phyloP scores from a whole-genome alignment of 2,888 invertebrate genomes.

The Mesodorylaimus sp. region DNA sequence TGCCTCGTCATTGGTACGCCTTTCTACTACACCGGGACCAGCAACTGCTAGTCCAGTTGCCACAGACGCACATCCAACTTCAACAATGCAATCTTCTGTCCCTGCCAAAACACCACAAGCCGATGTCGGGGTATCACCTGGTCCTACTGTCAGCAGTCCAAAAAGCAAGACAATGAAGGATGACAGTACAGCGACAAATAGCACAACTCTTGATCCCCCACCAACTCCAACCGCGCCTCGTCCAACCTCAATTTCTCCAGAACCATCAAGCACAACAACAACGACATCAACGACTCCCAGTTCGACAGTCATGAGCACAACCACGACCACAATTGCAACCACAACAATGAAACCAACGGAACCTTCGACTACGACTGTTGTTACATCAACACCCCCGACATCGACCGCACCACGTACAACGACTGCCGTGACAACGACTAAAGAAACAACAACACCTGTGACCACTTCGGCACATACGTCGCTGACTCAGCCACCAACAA shows the following conservation, averaged over 20 bases:
- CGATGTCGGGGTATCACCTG: too few relatives aligned
- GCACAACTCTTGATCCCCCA: too few relatives aligned
- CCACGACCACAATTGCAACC: neutral
- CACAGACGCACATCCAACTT: too few relatives aligned
- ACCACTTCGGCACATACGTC: constrained; percentile 12
- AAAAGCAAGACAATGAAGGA: too few relatives aligned
- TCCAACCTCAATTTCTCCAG: neutral
- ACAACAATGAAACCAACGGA: constrained; percentile 5
- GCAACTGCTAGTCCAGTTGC: too few relatives aligned
- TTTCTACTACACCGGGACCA: too few relatives aligned
- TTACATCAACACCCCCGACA: constrained; percentile 3
- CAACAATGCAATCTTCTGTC: too few relatives aligned
- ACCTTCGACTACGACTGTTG: constrained; percentile 1
- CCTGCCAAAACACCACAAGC: too few relatives aligned
- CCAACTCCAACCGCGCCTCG: neutral
- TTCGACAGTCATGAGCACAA: neutral
- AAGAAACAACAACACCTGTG: constrained; percentile 1
- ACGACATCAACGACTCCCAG: constrained; percentile 1
- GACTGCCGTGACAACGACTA: constrained; percentile 3
- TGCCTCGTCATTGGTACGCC: too few relatives aligned
- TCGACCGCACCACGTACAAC: constrained; percentile 1
- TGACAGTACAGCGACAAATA: too few relatives aligned
- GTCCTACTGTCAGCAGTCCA: too few relatives aligned
- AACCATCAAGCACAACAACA: constrained; percentile 5
- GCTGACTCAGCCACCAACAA: neutral